Evolutionary conservation across 2,113 vertebrate genomes (phyloP).

Genomic region (Psittacus erithacus): DNA sequence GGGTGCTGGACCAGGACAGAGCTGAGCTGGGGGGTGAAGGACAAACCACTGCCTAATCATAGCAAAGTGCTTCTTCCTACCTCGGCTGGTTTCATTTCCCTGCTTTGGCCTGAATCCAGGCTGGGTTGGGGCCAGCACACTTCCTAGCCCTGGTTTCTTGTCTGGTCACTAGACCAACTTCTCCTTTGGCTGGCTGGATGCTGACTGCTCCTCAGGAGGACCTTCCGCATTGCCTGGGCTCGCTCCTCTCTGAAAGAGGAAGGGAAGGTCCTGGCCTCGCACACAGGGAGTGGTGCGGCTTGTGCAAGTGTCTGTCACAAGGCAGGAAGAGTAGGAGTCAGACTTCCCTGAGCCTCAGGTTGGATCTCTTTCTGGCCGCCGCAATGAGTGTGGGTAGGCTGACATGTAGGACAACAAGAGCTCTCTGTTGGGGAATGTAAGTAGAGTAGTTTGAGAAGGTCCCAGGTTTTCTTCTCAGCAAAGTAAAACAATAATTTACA

Average conservation of each 20-base stretch:
- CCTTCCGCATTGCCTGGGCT: background rate
- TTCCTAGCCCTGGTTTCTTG: background rate
- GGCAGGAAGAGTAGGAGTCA: slow-evolving; percentile 37
- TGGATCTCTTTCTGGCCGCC: background rate
- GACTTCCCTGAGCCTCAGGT: slow-evolving; percentile 3
- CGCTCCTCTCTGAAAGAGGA: background rate
- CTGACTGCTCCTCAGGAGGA: background rate
- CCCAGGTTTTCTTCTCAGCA: background rate
- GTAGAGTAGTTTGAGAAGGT: background rate
- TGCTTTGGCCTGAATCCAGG: background rate
- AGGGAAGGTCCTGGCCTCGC: slow-evolving; percentile 1
- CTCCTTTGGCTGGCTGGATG: background rate
- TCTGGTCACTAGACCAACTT: background rate
- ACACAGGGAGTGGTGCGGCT: background rate
- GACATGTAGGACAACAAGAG: background rate
- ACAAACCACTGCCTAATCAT: background rate
- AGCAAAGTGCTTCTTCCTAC: background rate
- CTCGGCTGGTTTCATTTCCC: slow-evolving; percentile 35
- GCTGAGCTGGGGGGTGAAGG: background rate
- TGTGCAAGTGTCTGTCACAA: slow-evolving; percentile 34
- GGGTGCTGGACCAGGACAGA: background rate
- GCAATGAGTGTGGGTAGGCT: background rate
- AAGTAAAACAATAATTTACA: background rate
- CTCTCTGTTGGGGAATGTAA: background rate
- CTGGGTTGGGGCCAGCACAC: background rate